A percentile compares a stretch with the other conserved stretches of the same genome.
Evolutionary conservation across 2,888 invertebrate species (phyloP).

Genomic region (Lottia scabra): DNA sequence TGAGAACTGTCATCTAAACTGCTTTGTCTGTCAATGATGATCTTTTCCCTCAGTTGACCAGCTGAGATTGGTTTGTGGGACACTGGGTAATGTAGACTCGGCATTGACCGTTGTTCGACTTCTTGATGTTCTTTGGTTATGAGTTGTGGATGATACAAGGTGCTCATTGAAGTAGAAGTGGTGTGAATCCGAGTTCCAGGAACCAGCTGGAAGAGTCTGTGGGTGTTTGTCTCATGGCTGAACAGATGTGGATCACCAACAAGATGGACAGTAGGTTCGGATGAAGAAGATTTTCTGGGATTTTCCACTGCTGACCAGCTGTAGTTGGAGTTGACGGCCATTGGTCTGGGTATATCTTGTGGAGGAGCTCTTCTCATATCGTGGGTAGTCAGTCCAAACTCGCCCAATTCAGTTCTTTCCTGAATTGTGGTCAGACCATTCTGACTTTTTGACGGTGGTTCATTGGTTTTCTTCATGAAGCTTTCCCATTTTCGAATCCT

Average conservation of each 20-base stretch:
- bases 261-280: conserved; percentile 25
- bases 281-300: conserved; percentile 21
- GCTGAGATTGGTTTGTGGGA: not conserved
- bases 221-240: conserved; percentile 27
- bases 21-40: not conserved
- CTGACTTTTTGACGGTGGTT: conserved; percentile 26
- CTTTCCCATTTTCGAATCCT: conserved; percentile 63
- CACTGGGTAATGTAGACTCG: not conserved
- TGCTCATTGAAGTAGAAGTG: conserved; percentile 22
- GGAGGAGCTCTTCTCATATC: not conserved
- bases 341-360: not conserved
- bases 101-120: not conserved
- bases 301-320: conserved; percentile 10
- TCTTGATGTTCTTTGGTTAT: not conserved
- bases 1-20: not conserved
- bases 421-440: conserved; percentile 43
- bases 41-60: not conserved
- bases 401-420: conserved; percentile 33
- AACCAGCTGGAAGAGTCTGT: conserved; percentile 27
- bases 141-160: conserved; percentile 13
- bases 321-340: conserved; percentile 8
- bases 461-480: conserved; percentile 43
- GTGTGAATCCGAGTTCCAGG: conserved; percentile 25
- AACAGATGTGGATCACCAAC: conserved; percentile 19
- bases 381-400: not conserved